Evolutionary conservation across 2,888 invertebrate genomes (phyloP), one percentile per base, ranked within the genome.

Genomic region (Agrotis segetum): DNA sequence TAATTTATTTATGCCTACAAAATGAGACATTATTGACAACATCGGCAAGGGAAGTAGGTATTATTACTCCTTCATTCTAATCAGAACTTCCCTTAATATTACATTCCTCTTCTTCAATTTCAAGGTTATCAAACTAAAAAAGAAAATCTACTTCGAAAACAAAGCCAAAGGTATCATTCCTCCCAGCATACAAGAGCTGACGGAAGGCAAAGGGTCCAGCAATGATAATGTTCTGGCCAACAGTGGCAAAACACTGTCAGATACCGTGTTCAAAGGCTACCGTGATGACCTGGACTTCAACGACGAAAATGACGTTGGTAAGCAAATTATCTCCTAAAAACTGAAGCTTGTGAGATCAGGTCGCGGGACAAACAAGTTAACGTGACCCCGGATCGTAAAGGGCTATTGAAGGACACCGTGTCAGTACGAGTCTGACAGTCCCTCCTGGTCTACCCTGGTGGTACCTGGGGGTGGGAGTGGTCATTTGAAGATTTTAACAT

Each of bases 271-370:
- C 61, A 97, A 97, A 87, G 97, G 97, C 34, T 95, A 97, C 44
- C 97, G 97, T 74, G 98, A 98, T 86, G 98, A 98, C 92, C 95
- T 98, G 80, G 98, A 98, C 86, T 97, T 97, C 62, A 97, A 98
- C 67, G 98, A 98, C 87, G 98, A 98, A 88, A 97, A 97, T 87
- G 98, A 98, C 91, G 96, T 98, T 69, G 98, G 97, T 96, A 82
- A 89, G 81, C 60, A 56, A 47, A 9, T 17, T 29, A 9, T 24
- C 11, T 21, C 3, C 1, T 17, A 24, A 49, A 34, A 19, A 34
- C 13, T 1, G 14, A 34, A 19, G 34, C 34, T 40, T 11, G 11
- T 11, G 11, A 40, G 40, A 34, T 34, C 34, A n/a, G n/a, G n/a
- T n/a, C n/a, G n/a, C n/a, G n/a, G n/a, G n/a, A n/a, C n/a, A n/a